Evolutionary conservation across 2,888 invertebrate species (phyloP).

Genomic region (Pristionchus exspectatus): DNA sequence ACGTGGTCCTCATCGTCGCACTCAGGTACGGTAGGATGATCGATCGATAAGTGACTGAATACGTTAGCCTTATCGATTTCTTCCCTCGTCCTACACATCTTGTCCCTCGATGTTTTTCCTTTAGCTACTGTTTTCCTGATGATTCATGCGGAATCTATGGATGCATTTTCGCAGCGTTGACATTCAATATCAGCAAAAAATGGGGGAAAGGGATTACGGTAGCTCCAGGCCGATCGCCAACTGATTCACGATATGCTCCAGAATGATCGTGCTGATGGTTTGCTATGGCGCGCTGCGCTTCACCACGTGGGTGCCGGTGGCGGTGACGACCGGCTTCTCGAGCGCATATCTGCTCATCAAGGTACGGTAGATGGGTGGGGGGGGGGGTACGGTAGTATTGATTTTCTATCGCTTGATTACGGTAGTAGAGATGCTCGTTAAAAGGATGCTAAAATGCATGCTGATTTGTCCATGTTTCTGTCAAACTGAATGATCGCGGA

Average conservation of each 20-base stretch:
- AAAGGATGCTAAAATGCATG: background rate
- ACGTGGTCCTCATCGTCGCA: conserved; percentile 66
- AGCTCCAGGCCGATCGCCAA: background rate
- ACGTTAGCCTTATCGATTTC: background rate
- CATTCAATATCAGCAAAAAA: background rate
- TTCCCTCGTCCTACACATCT: accelerated
- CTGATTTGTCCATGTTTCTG: background rate
- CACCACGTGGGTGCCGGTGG: conserved; percentile 69
- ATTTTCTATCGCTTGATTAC: conserved; percentile 26
- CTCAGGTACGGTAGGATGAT: conserved; percentile 55
- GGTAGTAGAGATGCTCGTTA: conserved; percentile 44
- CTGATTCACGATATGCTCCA: background rate
- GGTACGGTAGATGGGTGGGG: conserved; percentile 57
- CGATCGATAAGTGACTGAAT: background rate
- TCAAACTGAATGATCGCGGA: too few species aligned
- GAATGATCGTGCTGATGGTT: conserved; percentile 62
- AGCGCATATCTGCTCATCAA: conserved; percentile 66
- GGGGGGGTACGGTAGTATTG: conserved; percentile 3
- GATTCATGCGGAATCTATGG: too few species aligned
- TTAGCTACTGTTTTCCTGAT: too few species aligned
- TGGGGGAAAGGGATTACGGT: background rate
- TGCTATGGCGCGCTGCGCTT: conserved; percentile 63
- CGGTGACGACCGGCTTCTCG: conserved; percentile 67
- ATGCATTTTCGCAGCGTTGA: background rate
- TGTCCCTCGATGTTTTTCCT: background rate